Conservation (phyloP, 2,797 vertebrate genomes). For the Sciurus carolinensis region DNA sequence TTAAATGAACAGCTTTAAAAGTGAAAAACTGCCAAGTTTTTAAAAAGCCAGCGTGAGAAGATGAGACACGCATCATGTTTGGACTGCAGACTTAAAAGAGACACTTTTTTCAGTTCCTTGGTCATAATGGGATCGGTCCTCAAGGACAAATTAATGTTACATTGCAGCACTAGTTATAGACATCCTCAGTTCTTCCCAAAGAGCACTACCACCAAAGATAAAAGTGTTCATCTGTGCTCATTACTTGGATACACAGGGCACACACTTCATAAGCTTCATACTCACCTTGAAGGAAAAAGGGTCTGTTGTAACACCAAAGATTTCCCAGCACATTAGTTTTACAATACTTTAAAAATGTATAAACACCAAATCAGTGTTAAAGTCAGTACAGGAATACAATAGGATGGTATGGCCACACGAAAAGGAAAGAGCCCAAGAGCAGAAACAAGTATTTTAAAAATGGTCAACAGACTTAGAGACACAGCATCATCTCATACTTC, state of each 20-base stretch:
- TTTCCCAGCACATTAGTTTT: constrained; percentile 81
- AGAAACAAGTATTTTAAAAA: constrained; percentile 76
- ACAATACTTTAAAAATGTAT: constrained; percentile 71
- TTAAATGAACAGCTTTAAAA: constrained; percentile 41
- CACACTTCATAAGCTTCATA: constrained; percentile 61
- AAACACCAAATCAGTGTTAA: constrained; percentile 80
- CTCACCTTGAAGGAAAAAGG: constrained; percentile 84
- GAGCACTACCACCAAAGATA: not conserved
- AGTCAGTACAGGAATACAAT: constrained; percentile 76
- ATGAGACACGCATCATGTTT: not conserved
- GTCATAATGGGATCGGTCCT: not conserved
- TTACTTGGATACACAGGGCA: not conserved
- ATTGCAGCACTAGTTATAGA: constrained; percentile 12
- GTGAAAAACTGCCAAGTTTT: not conserved
- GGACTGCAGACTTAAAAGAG: not conserved
- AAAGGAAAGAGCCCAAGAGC: constrained; percentile 70
- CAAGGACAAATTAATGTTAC: constrained; percentile 63
- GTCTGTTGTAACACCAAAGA: constrained; percentile 81
- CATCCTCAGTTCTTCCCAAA: not conserved
- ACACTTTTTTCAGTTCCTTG: constrained; percentile 57
- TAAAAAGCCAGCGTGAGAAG: not conserved
- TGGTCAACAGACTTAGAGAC: constrained; percentile 73
- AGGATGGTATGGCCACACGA: constrained; percentile 72
- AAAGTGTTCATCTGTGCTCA: not conserved
- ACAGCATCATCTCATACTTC: constrained; percentile 16